Conservation (phyloP, 2,888 invertebrate genomes). For the Anorthoa munda region DNA sequence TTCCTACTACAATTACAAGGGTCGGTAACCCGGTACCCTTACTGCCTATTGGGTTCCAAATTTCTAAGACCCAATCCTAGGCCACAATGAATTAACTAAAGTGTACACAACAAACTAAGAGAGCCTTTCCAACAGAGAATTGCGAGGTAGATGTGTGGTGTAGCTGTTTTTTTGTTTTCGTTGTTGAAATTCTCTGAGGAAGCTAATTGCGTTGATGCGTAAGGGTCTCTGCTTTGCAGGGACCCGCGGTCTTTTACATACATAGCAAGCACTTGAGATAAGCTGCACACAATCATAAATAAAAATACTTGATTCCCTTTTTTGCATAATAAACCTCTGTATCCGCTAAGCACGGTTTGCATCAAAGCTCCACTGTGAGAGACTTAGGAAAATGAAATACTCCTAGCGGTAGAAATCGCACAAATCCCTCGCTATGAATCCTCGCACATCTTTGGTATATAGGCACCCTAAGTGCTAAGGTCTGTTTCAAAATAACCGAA, state of each 20-base stretch:
- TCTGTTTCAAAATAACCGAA: slow-evolving; percentile 1
- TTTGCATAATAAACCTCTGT: too few species aligned
- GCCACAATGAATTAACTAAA: slow-evolving; percentile 14
- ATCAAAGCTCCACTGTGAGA: not conserved
- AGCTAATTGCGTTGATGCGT: too few species aligned
- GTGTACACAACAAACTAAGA: slow-evolving; percentile 13
- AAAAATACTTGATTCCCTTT: too few species aligned
- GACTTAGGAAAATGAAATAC: not conserved
- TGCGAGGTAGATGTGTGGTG: not conserved
- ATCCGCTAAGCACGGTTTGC: too few species aligned
- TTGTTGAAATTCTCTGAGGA: too few species aligned
- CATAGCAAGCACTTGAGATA: too few species aligned
- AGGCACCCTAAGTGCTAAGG: not conserved
- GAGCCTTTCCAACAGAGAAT: not conserved
- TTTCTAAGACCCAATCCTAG: not conserved
- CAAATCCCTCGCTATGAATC: not conserved
- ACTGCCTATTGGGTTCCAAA: not conserved
- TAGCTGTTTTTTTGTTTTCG: too few species aligned
- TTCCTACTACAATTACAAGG: slow-evolving; percentile 5
- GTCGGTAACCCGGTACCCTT: not conserved
- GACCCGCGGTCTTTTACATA: too few species aligned
- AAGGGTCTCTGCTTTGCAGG: too few species aligned
- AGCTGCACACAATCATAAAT: too few species aligned
- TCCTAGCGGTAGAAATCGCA: not conserved
- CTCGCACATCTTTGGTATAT: not conserved